Percentiles rank a stretch among this genome's conserved stretches.
Conservation (phyloP, 2,797 vertebrate species). For the Microctenopoma lineatum region DNA sequence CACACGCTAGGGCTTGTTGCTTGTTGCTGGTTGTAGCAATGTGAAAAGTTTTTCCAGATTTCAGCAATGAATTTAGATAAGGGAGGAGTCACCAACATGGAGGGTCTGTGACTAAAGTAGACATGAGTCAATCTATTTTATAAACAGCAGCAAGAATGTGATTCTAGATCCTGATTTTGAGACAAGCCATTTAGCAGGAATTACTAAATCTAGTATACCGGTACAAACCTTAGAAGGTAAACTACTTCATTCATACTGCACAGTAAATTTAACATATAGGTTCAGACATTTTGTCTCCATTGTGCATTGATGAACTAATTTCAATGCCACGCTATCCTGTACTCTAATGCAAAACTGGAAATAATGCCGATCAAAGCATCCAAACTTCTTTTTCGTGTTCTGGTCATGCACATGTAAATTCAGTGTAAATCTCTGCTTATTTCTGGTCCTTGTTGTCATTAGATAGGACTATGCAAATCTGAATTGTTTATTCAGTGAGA, state of each 20-base stretch:
- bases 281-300: no score
- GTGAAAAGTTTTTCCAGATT: not conserved
- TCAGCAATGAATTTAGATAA: not conserved
- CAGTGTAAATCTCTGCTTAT: conserved; percentile 21
- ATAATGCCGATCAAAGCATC: not conserved
- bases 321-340: not conserved
- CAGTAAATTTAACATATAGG: no score
- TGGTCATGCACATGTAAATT: conserved; percentile 31
- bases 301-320: not conserved
- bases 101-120: not conserved
- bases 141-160: not conserved
- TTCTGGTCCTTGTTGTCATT: conserved; percentile 8
- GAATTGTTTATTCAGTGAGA: not conserved
- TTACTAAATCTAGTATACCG: no score
- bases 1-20: no score
- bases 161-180: no score
- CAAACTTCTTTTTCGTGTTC: not conserved
- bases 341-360: not conserved
- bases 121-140: not conserved
- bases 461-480: conserved; percentile 1
- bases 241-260: no score
- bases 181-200: no score
- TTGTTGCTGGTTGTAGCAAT: not conserved
- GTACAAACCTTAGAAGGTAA: no score
- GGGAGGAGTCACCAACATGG: not conserved